These are phyloP conservation scores for Pseudochaenichthys georgianus DNA, from an alignment of 2,797 vertebrate species.

Conservation along the genomic window DNA sequence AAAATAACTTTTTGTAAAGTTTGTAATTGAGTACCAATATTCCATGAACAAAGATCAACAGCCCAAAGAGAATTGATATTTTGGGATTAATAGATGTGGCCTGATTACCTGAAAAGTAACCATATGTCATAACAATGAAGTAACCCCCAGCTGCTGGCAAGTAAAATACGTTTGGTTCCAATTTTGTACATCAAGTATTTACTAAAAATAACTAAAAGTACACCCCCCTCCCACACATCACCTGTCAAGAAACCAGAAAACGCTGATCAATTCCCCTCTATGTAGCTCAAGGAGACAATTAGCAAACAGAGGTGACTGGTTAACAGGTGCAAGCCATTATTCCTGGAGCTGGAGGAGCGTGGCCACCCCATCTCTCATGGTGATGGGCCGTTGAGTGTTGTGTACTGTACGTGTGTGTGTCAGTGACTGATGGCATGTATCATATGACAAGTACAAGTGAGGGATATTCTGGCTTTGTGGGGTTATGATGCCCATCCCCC, in stretches of 20 bases:
- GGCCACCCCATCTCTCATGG: slow-evolving; percentile 93
- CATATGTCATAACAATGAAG: neutral
- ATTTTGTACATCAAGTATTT: slow-evolving; percentile 18
- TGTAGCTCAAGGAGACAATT: slow-evolving; percentile 99
- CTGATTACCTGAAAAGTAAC: neutral
- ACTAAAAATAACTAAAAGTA: neutral
- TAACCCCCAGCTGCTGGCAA: slow-evolving; percentile 1
- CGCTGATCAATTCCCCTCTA: slow-evolving; percentile 92
- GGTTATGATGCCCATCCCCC: slow-evolving; percentile 90
- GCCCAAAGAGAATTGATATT: too few species aligned
- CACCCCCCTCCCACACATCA: slow-evolving; percentile 39
- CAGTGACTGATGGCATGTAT: slow-evolving; percentile 77
- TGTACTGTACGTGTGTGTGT: slow-evolving; percentile 33
- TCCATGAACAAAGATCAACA: too few species aligned
- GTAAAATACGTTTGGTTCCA: neutral
- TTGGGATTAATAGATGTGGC: too few species aligned
- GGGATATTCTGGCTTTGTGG: slow-evolving; percentile 92
- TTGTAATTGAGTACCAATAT: too few species aligned
- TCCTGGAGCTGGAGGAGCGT: slow-evolving; percentile 96
- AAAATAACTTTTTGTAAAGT: too few species aligned
- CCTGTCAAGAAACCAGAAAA: slow-evolving; percentile 94
- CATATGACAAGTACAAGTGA: slow-evolving; percentile 93
- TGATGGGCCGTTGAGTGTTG: slow-evolving; percentile 81
- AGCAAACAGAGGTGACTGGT: slow-evolving; percentile 98
- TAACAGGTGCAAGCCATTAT: slow-evolving; percentile 99